These are phyloP conservation scores for Echinarachnius parma DNA, from an alignment of 53 echinoderm and acorn worm genomes.

Conservation along the genomic window DNA sequence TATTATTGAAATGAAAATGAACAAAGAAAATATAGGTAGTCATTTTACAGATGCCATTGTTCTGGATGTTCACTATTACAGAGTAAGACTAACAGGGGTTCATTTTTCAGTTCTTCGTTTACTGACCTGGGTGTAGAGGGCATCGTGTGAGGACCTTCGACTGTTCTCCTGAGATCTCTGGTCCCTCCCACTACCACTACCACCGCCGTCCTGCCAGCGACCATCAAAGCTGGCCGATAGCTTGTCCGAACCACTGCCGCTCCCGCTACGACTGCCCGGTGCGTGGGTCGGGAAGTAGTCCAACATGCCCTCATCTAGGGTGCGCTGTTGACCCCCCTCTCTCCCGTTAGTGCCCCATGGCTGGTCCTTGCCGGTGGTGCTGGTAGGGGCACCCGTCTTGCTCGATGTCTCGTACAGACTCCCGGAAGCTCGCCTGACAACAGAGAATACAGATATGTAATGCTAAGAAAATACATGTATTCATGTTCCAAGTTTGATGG, in stretches of 20 bases:
- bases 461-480: not conserved
- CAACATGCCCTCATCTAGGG: not conserved
- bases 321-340: not conserved
- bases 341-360: not conserved
- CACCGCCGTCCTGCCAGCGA: not conserved
- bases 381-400: constrained; percentile 5
- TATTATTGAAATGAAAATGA: too few relatives aligned
- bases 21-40: too few relatives aligned
- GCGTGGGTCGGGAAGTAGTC: not conserved
- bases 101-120: too few relatives aligned
- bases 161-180: not conserved
- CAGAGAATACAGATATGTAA: too few relatives aligned
- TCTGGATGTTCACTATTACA: too few relatives aligned
- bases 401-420: constrained; percentile 23
- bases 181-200: too few relatives aligned
- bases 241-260: too few relatives aligned
- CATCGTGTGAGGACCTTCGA: constrained; percentile 24
- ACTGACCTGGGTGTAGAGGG: constrained; percentile 25
- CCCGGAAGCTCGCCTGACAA: constrained; percentile 7
- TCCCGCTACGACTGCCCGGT: not conserved
- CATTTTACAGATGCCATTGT: too few relatives aligned
- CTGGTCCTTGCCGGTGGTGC: constrained; percentile 1
- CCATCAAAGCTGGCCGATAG: not conserved
- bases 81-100: too few relatives aligned
- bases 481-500: too few relatives aligned